phyloP scores from a whole-genome alignment of 2,113 vertebrate genomes.

The Halcyon malimbica region DNA sequence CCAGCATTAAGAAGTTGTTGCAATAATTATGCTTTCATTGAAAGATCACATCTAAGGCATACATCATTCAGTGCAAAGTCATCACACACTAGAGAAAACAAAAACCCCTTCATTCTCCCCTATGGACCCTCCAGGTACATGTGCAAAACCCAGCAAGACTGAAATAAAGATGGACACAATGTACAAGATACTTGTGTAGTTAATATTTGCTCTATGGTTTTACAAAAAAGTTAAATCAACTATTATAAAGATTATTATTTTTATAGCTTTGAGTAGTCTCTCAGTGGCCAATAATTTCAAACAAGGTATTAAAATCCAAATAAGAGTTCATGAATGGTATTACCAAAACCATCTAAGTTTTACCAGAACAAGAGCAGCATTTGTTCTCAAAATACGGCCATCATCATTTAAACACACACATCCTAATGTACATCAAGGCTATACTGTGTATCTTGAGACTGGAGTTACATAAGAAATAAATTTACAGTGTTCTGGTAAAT shows the following conservation, averaged over 20 bases:
- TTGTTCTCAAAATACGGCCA: neutral
- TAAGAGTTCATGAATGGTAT: neutral
- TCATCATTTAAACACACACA: neutral
- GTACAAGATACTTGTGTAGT: neutral
- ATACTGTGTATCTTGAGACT: neutral
- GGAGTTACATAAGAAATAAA: neutral
- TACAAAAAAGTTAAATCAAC: neutral
- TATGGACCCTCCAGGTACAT: neutral
- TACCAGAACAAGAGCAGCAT: slow-evolving; percentile 26
- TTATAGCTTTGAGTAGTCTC: neutral
- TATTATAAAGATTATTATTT: neutral
- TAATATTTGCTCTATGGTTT: neutral
- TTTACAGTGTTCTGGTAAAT: slow-evolving; percentile 9
- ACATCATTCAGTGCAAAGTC: slow-evolving; percentile 14
- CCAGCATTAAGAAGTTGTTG: neutral
- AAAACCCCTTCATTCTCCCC: neutral
- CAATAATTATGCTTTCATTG: neutral
- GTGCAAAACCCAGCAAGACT: slow-evolving; percentile 62
- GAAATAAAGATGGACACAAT: slow-evolving; percentile 55
- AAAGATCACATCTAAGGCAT: slow-evolving; percentile 18
- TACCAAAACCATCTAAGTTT: neutral
- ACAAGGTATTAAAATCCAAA: neutral
- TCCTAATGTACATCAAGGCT: neutral
- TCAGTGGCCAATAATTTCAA: neutral
- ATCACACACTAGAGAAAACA: neutral